Evolutionary conservation across 2,113 vertebrate genomes (phyloP).

Genomic region (Amazona vittata): DNA sequence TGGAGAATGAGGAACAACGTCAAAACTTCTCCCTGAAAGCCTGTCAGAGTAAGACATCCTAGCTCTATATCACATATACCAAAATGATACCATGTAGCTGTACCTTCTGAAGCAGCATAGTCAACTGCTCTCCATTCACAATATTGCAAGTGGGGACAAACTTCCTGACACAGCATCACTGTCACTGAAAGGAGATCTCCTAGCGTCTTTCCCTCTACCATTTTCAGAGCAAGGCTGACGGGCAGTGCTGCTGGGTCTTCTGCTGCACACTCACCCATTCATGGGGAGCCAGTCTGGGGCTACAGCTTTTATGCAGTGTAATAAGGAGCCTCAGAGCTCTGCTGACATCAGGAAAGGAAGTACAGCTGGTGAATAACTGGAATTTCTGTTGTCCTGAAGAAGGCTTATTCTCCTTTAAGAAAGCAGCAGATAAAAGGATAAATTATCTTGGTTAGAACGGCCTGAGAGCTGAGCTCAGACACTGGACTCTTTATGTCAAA

Average conservation of each 20-base stretch:
- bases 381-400: not conserved
- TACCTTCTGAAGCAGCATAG: not conserved
- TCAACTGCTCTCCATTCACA: not conserved
- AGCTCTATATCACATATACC: not conserved
- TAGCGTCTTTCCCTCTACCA: not conserved
- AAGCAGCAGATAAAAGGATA: not conserved
- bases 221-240: not conserved
- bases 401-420: not conserved
- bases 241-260: not conserved
- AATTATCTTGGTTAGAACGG: not conserved
- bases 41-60: not conserved
- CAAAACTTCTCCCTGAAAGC: not conserved
- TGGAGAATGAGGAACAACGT: not conserved
- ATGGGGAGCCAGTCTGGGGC: accelerated
- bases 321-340: not conserved
- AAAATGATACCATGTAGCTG: not conserved
- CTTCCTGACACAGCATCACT: not conserved
- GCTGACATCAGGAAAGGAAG: not conserved
- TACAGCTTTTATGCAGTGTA: not conserved
- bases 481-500: not conserved
- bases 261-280: accelerated
- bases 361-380: not conserved
- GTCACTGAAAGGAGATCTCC: not conserved
- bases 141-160: not conserved
- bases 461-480: not conserved